These are phyloP conservation scores for Tokudaia tokunoshimensis DNA, from an alignment of 2,797 vertebrate species.

Conservation along the genomic window DNA sequence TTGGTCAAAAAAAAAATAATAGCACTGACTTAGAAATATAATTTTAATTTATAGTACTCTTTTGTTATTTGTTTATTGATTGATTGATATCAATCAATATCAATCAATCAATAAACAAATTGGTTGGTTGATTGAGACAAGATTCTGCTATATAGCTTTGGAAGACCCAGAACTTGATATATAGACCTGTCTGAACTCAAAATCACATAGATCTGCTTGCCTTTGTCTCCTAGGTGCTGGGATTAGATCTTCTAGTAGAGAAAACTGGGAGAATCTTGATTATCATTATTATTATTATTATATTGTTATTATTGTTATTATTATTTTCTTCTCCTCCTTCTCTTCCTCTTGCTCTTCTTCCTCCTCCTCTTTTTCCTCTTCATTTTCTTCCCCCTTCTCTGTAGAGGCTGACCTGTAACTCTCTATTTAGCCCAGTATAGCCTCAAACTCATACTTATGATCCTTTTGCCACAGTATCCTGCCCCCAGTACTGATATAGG, in stretches of 20 bases:
- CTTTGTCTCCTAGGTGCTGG: not conserved
- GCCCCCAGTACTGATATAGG: not conserved
- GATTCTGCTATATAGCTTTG: not conserved
- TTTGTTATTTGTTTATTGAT: not conserved
- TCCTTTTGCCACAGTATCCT: not conserved
- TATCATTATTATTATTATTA: not conserved
- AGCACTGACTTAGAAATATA: not conserved
- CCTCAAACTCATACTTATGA: not conserved
- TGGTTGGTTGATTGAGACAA: not conserved
- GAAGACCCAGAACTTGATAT: not conserved
- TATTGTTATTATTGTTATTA: not conserved
- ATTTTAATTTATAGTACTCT: conserved; percentile 2
- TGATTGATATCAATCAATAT: not conserved
- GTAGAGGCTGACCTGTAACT: not conserved
- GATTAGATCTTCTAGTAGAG: not conserved
- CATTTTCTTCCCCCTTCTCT: not conserved
- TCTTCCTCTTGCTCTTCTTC: not conserved
- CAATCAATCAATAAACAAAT: not conserved
- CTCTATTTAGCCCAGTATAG: not conserved
- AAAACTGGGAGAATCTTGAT: not conserved
- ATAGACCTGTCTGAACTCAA: not conserved
- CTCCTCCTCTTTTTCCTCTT: not conserved
- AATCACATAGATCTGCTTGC: not conserved
- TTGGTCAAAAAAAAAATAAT: not conserved
- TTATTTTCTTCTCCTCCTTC: not conserved